A percentile compares a stretch with the other conserved stretches of the same genome.
Conservation (phyloP, 2,113 vertebrate genomes). For the Pogona vitticeps region DNA sequence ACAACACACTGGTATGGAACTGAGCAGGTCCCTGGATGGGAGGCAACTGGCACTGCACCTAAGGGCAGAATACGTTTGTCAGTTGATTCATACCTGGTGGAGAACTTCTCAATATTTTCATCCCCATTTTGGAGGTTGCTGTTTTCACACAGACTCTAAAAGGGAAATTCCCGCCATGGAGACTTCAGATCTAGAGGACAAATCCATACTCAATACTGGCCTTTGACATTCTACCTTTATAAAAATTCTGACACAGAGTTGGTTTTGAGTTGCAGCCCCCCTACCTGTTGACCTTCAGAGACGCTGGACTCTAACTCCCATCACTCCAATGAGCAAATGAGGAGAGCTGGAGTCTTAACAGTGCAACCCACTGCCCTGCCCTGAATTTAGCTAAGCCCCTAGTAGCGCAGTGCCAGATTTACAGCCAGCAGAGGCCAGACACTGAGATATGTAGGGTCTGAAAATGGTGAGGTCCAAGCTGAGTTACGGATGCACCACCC, state of each 20-base stretch:
- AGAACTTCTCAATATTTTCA: neutral
- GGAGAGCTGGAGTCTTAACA: neutral
- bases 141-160: neutral
- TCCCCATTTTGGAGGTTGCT: neutral
- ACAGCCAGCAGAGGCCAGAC: no score
- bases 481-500: no score
- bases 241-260: rapidly evolving
- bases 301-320: no score
- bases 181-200: neutral
- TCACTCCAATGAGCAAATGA: neutral
- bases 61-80: neutral
- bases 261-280: neutral
- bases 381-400: no score
- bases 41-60: no score
- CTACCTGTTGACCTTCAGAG: neutral
- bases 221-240: neutral
- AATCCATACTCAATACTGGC: neutral
- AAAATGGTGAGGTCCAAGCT: no score
- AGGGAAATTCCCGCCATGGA: neutral
- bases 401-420: no score
- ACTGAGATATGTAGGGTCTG: no score
- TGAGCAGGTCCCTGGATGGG: neutral
- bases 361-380: no score
- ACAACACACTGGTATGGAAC: neutral
- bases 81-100: neutral